phyloP scores from a whole-genome alignment of 2,888 invertebrate genomes.

The Aelia acuminata region DNA sequence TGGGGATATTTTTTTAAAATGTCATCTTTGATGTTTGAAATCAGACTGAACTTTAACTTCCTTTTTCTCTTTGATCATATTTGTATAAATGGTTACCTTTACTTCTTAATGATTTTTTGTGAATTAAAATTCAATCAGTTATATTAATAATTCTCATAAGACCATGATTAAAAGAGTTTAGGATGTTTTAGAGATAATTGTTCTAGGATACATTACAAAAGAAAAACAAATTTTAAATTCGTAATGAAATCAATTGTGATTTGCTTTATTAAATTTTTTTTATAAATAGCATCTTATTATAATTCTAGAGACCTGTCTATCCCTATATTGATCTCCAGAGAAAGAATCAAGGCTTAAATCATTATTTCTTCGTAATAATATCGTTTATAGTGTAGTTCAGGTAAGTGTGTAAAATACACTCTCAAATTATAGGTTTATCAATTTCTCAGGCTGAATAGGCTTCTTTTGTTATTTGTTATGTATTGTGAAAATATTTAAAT shows the following conservation, averaged over 20 bases:
- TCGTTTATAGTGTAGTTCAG: conserved; percentile 45
- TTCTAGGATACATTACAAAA: conserved; percentile 1
- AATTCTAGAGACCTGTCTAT: conserved; percentile 58
- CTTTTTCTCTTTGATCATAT: conserved; percentile 9
- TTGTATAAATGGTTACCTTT: background rate
- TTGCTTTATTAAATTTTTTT: conserved; percentile 45
- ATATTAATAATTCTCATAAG: conserved; percentile 1
- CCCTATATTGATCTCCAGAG: conserved; percentile 55
- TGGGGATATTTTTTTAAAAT: background rate
- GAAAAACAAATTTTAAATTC: conserved; percentile 25
- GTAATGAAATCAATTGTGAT: conserved; percentile 43
- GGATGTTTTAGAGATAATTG: conserved; percentile 22
- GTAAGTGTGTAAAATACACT: conserved; percentile 57
- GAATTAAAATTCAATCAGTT: background rate
- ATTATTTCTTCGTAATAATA: conserved; percentile 53
- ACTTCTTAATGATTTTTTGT: background rate
- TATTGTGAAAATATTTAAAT: background rate
- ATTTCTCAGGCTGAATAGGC: conserved; percentile 47
- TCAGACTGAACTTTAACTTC: background rate
- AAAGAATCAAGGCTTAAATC: conserved; percentile 57
- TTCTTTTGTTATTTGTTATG: background rate
- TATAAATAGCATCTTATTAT: conserved; percentile 56
- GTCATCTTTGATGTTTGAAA: background rate
- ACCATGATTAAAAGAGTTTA: background rate
- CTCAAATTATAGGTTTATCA: conserved; percentile 58